Percentiles rank a stretch among this genome's conserved stretches.
phyloP scores from a whole-genome alignment of 2,888 invertebrate genomes.

The Callyntrura sp. region DNA sequence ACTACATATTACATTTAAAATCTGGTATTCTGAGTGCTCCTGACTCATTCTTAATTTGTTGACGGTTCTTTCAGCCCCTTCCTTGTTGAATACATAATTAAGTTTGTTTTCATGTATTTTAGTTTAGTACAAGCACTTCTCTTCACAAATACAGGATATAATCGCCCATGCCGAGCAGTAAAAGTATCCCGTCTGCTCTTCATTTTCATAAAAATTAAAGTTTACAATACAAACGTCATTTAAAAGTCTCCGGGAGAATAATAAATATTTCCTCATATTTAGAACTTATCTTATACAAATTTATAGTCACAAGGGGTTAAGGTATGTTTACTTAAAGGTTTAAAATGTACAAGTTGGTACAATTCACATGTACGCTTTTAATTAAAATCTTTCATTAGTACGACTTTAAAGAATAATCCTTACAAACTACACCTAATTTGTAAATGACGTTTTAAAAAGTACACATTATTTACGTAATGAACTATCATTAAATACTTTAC shows the following conservation, averaged over 20 bases:
- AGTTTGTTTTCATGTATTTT: background rate
- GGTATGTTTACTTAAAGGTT: too few relatives aligned
- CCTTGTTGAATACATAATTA: slow-evolving; percentile 21
- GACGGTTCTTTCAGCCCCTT: background rate
- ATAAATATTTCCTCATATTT: background rate
- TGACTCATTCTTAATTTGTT: slow-evolving; percentile 17
- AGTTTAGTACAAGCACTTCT: background rate
- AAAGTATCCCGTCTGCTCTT: background rate
- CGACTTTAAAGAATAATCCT: too few relatives aligned
- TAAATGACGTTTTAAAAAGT: too few relatives aligned
- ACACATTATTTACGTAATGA: too few relatives aligned
- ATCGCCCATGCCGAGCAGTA: background rate
- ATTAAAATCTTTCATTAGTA: too few relatives aligned
- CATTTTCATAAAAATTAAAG: background rate
- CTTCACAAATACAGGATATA: background rate
- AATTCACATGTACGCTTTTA: too few relatives aligned
- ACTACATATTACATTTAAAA: slow-evolving; percentile 33
- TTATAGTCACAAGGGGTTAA: too few relatives aligned
- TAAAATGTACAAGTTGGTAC: too few relatives aligned
- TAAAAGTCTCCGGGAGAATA: background rate
- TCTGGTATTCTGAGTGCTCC: slow-evolving; percentile 24
- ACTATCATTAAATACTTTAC: too few relatives aligned
- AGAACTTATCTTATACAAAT: too few relatives aligned
- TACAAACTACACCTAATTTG: too few relatives aligned
- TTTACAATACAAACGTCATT: background rate